Percentiles rank a stretch among this genome's conserved stretches.
Evolutionary conservation across 2,113 vertebrate species (phyloP).

Genomic region (Taxidea taxus): DNA sequence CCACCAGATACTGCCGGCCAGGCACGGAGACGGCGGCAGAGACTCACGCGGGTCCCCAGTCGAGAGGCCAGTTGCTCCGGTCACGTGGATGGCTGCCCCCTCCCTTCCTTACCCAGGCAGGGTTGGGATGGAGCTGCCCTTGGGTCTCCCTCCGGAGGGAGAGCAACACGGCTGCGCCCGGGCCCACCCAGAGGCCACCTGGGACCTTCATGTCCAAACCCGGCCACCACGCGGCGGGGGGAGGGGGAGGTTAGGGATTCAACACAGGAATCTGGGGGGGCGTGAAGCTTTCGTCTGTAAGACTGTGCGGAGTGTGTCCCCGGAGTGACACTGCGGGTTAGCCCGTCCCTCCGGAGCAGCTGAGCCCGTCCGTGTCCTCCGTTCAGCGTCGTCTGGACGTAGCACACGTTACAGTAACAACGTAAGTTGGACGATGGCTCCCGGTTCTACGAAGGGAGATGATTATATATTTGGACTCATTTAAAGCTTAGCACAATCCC

Average conservation of each 20-base stretch:
- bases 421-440: accelerated
- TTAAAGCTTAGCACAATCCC: not conserved
- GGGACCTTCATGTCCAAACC: not conserved
- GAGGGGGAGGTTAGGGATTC: not conserved
- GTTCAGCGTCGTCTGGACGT: not conserved
- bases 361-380: not conserved
- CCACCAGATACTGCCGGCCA: accelerated
- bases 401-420: too few relatives aligned
- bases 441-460: accelerated
- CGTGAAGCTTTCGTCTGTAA: not conserved
- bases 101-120: not conserved
- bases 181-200: not conserved
- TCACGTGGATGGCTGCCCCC: not conserved
- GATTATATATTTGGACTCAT: not conserved
- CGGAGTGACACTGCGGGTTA: too few relatives aligned
- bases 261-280: not conserved
- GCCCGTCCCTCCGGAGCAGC: accelerated
- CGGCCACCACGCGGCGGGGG: not conserved
- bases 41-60: accelerated
- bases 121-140: not conserved
- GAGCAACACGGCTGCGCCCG: accelerated
- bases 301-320: not conserved
- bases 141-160: not conserved
- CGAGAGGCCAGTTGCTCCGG: accelerated
- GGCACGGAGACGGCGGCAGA: accelerated